phyloP scores from a whole-genome alignment of 2,888 invertebrate species.

The Flexamia atlantica region DNA sequence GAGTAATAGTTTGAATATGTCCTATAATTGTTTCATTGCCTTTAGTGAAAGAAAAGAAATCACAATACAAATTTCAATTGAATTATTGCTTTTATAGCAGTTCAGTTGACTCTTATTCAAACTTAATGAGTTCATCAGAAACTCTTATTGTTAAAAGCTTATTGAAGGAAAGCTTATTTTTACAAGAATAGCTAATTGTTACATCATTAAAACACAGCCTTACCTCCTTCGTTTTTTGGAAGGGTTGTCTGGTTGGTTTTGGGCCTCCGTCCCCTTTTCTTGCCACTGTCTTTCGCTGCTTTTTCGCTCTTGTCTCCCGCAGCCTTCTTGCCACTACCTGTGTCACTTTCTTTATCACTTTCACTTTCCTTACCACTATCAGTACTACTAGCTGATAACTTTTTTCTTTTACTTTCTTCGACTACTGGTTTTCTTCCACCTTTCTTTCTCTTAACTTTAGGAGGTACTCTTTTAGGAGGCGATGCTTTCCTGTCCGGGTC shows the following conservation, averaged over 20 bases:
- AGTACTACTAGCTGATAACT: constrained; percentile 80
- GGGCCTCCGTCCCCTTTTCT: constrained; percentile 81
- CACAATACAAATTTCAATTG: no score
- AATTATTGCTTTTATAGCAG: no score
- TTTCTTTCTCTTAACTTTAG: constrained; percentile 80
- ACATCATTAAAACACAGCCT: constrained; percentile 9
- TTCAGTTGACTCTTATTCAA: no score
- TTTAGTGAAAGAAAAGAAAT: no score
- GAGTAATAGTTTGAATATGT: no score
- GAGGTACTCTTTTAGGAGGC: constrained; percentile 70
- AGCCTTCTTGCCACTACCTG: constrained; percentile 74
- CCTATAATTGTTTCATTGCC: no score
- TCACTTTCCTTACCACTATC: constrained; percentile 83
- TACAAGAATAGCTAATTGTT: no score
- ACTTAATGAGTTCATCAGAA: no score
- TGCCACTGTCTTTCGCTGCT: constrained; percentile 76
- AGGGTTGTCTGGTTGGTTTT: constrained; percentile 75
- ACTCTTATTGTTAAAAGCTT: no score
- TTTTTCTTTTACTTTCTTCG: constrained; percentile 77
- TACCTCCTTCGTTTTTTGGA: constrained; percentile 72
- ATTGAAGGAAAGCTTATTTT: no score
- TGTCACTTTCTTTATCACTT: constrained; percentile 82
- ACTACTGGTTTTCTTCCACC: constrained; percentile 75
- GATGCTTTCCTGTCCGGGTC: constrained; percentile 75
- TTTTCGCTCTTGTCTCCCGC: constrained; percentile 71